Conservation (phyloP, 2,888 invertebrate genomes). For the Steinernema scapterisci region DNA sequence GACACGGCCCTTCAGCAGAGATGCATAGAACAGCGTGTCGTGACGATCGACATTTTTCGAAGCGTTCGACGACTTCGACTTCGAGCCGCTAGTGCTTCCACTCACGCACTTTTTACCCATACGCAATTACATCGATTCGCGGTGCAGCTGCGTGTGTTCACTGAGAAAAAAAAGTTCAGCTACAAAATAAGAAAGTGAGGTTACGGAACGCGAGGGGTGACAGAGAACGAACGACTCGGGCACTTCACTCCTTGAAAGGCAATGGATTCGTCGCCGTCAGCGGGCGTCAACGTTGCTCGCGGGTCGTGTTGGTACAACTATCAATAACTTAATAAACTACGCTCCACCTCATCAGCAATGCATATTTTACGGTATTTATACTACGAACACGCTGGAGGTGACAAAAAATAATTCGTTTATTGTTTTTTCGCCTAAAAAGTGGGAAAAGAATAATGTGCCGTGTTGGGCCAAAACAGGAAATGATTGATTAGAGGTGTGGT, state of each 20-base stretch:
- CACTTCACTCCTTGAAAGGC: not conserved
- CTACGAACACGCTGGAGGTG: not conserved
- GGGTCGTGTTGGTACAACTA: not conserved
- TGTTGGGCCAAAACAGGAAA: conserved; percentile 1
- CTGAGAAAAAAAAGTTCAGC: not conserved
- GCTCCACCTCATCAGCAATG: not conserved
- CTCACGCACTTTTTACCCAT: conserved; percentile 31
- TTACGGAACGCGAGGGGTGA: not conserved
- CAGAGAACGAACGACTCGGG: not conserved
- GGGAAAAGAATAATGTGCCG: not conserved
- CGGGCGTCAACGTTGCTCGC: not conserved
- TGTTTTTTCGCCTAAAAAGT: not conserved
- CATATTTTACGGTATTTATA: not conserved
- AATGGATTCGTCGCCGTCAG: not conserved
- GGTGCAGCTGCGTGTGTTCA: conserved; percentile 25
- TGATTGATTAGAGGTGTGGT: conserved; percentile 1
- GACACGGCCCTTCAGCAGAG: conserved; percentile 21
- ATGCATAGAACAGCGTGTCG: conserved; percentile 24
- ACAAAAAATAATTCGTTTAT: not conserved
- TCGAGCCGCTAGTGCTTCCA: conserved; percentile 29
- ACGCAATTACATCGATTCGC: conserved; percentile 28
- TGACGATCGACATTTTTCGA: conserved; percentile 28
- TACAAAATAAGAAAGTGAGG: conserved; percentile 7
- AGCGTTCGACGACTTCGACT: conserved; percentile 21
- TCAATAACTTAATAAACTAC: conserved; percentile 3